phyloP scores from a whole-genome alignment of 2,797 vertebrate species.

The Ptychobarbus kaznakovi region DNA sequence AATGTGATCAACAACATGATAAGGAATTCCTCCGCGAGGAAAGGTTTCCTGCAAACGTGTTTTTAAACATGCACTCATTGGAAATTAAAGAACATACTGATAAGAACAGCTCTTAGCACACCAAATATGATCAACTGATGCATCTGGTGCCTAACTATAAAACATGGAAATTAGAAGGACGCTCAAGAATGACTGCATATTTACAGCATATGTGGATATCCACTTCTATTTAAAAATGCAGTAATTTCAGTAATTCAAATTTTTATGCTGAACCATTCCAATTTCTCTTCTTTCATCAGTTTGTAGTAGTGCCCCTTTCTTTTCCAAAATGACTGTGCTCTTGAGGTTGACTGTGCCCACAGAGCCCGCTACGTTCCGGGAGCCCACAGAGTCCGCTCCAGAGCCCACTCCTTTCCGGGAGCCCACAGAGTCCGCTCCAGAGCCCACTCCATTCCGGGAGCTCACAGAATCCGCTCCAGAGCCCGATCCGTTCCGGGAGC shows the following conservation, averaged over 20 bases:
- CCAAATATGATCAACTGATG: background rate
- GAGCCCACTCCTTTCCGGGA: too few relatives aligned
- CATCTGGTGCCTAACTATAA: background rate
- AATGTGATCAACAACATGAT: background rate
- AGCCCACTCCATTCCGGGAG: too few relatives aligned
- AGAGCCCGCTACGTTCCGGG: too few relatives aligned
- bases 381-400: too few relatives aligned
- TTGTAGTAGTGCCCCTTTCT: background rate
- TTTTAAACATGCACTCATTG: background rate
- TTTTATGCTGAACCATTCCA: too few relatives aligned
- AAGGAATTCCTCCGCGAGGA: constrained; percentile 7
- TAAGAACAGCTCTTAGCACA: background rate
- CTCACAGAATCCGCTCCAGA: too few relatives aligned
- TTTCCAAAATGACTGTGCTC: background rate
- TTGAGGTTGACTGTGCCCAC: background rate
- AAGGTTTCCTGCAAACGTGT: background rate
- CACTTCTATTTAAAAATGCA: background rate
- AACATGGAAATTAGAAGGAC: background rate
- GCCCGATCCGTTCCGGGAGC: too few relatives aligned
- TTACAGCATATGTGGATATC: background rate
- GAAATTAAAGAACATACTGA: background rate
- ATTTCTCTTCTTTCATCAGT: background rate
- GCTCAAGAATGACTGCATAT: background rate
- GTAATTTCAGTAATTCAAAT: too few relatives aligned
- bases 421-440: too few relatives aligned